Evolutionary conservation across 2,888 invertebrate genomes (phyloP).

Genomic region (Trilocha varians): DNA sequence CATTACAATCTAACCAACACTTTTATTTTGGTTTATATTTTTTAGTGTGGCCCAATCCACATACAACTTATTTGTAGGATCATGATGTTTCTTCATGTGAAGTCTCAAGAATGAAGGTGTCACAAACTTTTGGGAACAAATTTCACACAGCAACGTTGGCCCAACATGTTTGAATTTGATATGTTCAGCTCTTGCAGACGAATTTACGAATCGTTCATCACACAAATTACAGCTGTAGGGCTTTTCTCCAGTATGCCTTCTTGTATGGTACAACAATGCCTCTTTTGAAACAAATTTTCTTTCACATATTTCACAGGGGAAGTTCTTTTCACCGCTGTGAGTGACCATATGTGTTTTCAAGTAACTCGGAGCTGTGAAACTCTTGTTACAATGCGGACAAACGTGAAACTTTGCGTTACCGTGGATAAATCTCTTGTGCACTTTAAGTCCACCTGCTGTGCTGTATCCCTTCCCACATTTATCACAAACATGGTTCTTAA

Average conservation of each 20-base stretch:
- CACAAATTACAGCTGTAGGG: slow-evolving; percentile 54
- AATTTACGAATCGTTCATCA: slow-evolving; percentile 54
- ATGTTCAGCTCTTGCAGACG: slow-evolving; percentile 59
- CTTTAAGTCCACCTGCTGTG: slow-evolving; percentile 50
- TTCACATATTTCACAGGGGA: slow-evolving; percentile 46
- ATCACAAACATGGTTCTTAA: slow-evolving; percentile 39
- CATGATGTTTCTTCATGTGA: slow-evolving; percentile 52
- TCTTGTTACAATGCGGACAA: slow-evolving; percentile 49
- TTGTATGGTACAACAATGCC: slow-evolving; percentile 53
- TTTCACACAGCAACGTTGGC: slow-evolving; percentile 50
- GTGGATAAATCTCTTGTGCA: slow-evolving; percentile 53
- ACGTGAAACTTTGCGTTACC: slow-evolving; percentile 52
- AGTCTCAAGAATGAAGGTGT: slow-evolving; percentile 49
- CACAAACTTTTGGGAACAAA: slow-evolving; percentile 55
- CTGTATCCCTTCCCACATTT: slow-evolving; percentile 55
- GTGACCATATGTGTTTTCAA: slow-evolving; percentile 53
- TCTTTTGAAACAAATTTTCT: slow-evolving; percentile 57
- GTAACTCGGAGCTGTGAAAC: slow-evolving; percentile 61
- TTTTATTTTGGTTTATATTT: slow-evolving; percentile 42
- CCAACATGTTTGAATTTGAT: slow-evolving; percentile 56
- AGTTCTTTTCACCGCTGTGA: slow-evolving; percentile 59
- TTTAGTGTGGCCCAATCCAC: slow-evolving; percentile 37
- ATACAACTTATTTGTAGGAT: slow-evolving; percentile 51
- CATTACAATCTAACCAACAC: slow-evolving; percentile 13
- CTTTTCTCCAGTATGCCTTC: slow-evolving; percentile 60